Evolutionary conservation across 2,888 invertebrate species (phyloP).

Genomic region (Physocephala rufipes): DNA sequence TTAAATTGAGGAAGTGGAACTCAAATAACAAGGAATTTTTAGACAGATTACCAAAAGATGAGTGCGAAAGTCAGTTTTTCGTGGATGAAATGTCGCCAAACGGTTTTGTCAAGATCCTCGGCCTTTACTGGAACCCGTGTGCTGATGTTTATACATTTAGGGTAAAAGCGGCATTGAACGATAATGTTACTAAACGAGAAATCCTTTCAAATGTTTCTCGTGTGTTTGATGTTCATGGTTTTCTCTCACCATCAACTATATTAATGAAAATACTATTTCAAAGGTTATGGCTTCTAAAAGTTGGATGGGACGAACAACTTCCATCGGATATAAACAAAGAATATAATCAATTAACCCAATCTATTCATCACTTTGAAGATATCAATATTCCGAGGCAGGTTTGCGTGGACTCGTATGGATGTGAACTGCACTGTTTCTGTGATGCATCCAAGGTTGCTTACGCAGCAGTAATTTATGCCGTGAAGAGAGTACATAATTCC

Average conservation of each 20-base stretch:
- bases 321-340: neutral
- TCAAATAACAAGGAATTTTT: conserved; percentile 7
- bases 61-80: neutral
- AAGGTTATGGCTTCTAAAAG: neutral
- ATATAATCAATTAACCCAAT: neutral
- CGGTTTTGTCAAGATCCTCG: neutral
- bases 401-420: neutral
- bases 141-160: conserved; percentile 7
- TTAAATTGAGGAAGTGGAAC: conserved; percentile 12
- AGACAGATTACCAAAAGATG: neutral
- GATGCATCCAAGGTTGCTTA: conserved; percentile 24
- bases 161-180: neutral
- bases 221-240: conserved; percentile 8
- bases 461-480: conserved; percentile 17
- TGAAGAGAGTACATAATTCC: conserved; percentile 3
- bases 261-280: neutral
- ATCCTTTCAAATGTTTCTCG: neutral
- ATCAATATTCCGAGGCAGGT: conserved; percentile 6
- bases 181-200: neutral
- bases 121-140: conserved; percentile 9
- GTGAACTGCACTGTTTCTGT: conserved; percentile 10
- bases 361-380: neutral
- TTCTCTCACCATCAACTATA: conserved; percentile 2
- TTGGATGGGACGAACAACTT: neutral
- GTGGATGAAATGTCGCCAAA: neutral